Base-by-base conservation (phyloP, 2,888 invertebrate species). In the Hirtodrosophila trivittata region DNA sequence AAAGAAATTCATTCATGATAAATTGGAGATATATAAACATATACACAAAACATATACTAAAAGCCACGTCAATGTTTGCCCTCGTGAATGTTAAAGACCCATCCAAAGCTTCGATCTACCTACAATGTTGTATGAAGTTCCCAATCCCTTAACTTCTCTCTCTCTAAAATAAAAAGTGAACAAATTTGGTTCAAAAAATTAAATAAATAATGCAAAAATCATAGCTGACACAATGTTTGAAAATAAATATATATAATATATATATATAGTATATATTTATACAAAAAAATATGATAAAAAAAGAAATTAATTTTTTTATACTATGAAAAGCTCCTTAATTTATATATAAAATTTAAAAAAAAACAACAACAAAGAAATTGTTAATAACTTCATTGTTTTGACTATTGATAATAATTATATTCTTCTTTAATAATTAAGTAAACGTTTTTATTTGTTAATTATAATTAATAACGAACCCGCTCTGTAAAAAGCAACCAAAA, bases 221-320 rank as follows among this genome's bases (percentile, higher is more conserved):
- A 88, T 90, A 90, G 91, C 91, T 91, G 91, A 91, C 91, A 91
- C 91, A 91, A 91, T 91, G 91, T 91, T 89, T 86, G 62, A 76
- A 73, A 77, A 75, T 41, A 47, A 3, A 47, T 32, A 47, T 32
- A 57, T 64, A 52, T 74, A 55, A 47, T 32, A 57, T 64, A 52
- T 74, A 56, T 69, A 42, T 32, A 26, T 51, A 73, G 41, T 30
- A 42, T 21, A 47, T 32, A 57, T 64, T 49, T 73, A 56, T 69
- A 42, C 28, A 30, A 51, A 73, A 58, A 52, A 67, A 50, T 51
- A 55, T 49, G 57, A 45, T 26, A 43, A 55, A 16, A 33, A 58
- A 37, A 39, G 26, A 52, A 60, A 47, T 41, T 35, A 65, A 66
- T 58, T 54, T 58, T 63, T 51, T 45, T n/a, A n/a, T n/a, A n/a